Percentiles rank a stretch among this genome's conserved stretches.
phyloP scores from a whole-genome alignment of 2,113 vertebrate genomes.

The Vanacampus margaritifer region DNA sequence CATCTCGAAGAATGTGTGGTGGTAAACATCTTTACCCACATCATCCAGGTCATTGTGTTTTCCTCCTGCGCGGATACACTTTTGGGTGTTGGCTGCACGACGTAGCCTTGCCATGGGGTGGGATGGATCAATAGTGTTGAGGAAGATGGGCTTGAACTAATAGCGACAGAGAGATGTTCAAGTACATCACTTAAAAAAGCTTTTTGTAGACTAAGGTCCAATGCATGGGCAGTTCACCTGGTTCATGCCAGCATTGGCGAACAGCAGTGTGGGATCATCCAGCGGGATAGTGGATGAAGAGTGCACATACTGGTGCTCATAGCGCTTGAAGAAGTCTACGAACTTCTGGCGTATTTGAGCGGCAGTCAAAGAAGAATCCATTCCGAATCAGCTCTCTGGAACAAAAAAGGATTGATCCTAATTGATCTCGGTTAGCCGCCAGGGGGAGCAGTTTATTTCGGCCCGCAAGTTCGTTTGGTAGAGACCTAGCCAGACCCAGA shows the following conservation, averaged over 20 bases:
- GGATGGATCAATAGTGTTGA: slow-evolving; percentile 95
- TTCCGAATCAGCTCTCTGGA: slow-evolving; percentile 62
- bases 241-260: slow-evolving; percentile 98
- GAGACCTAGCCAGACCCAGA: no score
- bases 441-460: no score
- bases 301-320: slow-evolving; percentile 90
- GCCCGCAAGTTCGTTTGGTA: no score
- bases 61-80: slow-evolving; percentile 94
- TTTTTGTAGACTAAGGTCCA: background rate
- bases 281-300: slow-evolving; percentile 88
- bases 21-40: slow-evolving; percentile 97
- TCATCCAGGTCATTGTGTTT: slow-evolving; percentile 98
- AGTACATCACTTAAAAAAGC: background rate
- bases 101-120: slow-evolving; percentile 89
- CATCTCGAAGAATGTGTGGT: slow-evolving; percentile 99
- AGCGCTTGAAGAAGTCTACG: slow-evolving; percentile 86
- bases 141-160: slow-evolving; percentile 97
- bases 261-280: slow-evolving; percentile 95
- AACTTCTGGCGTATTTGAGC: slow-evolving; percentile 89
- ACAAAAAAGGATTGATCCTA: background rate
- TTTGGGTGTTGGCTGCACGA: slow-evolving; percentile 94
- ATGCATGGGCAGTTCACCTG: slow-evolving; percentile 72
- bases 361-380: slow-evolving; percentile 82
- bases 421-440: no score
- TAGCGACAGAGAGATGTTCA: background rate